Percentiles rank a stretch among this genome's conserved stretches.
These are phyloP conservation scores for Himantopus leucocephalus DNA, from an alignment of 2,113 vertebrate species.

Conservation along the genomic window DNA sequence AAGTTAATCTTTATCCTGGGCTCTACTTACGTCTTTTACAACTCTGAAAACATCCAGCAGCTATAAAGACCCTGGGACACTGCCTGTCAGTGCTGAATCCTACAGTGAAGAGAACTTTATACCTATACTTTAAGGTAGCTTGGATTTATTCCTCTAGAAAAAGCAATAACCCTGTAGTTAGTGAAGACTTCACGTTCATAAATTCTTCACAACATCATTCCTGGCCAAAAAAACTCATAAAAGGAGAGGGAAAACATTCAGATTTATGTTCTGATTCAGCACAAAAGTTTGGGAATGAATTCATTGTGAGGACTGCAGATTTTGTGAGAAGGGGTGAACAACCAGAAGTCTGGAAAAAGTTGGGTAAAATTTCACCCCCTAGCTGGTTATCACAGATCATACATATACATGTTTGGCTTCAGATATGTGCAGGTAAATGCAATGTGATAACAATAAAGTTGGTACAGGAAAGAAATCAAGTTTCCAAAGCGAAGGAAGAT, in stretches of 20 bases:
- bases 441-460: neutral
- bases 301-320: neutral
- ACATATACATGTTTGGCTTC: neutral
- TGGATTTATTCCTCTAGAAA: conserved; percentile 68
- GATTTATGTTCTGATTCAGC: conserved; percentile 61
- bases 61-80: conserved; percentile 17
- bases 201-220: conserved; percentile 61
- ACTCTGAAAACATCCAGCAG: neutral
- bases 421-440: neutral
- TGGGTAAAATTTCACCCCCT: neutral
- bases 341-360: rapidly evolving
- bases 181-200: conserved; percentile 53
- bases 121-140: conserved; percentile 9
- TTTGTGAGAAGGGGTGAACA: neutral
- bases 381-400: neutral
- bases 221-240: conserved; percentile 43
- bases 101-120: conserved; percentile 38
- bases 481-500: neutral
- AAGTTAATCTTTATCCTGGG: conserved; percentile 32
- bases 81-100: conserved; percentile 31
- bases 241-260: conserved; percentile 27
- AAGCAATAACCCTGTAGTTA: conserved; percentile 64
- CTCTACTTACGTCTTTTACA: conserved; percentile 25
- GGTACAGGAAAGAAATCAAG: neutral
- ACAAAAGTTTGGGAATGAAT: conserved; percentile 52